Percentiles rank a stretch among this genome's conserved stretches.
These are phyloP conservation scores for Cephalophus harveyi DNA, from an alignment of 2,113 vertebrate species.

Conservation along the genomic window DNA sequence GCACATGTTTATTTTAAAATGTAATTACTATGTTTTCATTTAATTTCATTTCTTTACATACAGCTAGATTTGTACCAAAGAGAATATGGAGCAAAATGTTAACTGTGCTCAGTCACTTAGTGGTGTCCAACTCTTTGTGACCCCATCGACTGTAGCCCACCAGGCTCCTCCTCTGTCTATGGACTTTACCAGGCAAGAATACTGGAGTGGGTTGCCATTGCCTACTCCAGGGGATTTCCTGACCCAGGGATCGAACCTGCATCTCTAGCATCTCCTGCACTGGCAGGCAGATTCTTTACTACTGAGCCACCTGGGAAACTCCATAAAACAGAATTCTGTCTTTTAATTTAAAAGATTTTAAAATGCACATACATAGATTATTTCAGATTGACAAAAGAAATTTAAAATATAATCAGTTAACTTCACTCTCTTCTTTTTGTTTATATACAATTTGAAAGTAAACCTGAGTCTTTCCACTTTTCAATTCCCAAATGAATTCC, in stretches of 20 bases:
- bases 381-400: constrained; percentile 13
- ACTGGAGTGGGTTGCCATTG: neutral
- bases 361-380: neutral
- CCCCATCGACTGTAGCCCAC: rapidly evolving
- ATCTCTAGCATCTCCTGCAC: neutral
- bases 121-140: neutral
- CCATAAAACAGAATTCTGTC: neutral
- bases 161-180: neutral
- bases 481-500: neutral
- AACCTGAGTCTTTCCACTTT: neutral
- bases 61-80: neutral
- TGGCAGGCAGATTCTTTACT: neutral
- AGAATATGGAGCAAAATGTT: neutral
- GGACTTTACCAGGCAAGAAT: neutral
- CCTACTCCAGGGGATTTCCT: neutral
- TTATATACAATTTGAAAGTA: neutral
- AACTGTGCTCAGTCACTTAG: neutral
- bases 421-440: neutral
- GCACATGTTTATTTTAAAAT: neutral
- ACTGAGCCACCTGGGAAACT: neutral
- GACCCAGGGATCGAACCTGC: neutral
- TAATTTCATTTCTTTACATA: neutral
- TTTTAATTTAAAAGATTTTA: constrained; percentile 5
- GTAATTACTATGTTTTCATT: constrained; percentile 17
- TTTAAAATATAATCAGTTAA: neutral